These are phyloP conservation scores for Oreonectes daqikongensis DNA, from an alignment of 2,797 vertebrate genomes.

Conservation along the genomic window DNA sequence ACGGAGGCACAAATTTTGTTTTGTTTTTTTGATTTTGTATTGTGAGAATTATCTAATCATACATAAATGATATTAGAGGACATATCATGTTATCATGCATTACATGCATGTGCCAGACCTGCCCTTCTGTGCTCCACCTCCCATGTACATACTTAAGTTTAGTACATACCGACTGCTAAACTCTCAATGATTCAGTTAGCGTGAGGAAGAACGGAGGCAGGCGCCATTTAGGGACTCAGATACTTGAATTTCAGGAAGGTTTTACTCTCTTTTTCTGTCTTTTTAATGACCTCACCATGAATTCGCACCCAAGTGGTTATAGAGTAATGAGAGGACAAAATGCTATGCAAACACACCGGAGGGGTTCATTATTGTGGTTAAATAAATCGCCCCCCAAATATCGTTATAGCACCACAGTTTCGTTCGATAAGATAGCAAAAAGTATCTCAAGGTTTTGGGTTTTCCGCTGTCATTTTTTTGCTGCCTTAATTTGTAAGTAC, in stretches of 20 bases:
- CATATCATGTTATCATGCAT: slow-evolving; percentile 75
- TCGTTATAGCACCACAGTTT: not conserved
- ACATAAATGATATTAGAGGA: slow-evolving; percentile 69
- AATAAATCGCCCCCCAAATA: slow-evolving; percentile 27
- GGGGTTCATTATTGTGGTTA: slow-evolving; percentile 40
- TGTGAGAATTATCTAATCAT: slow-evolving; percentile 75
- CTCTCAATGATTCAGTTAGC: slow-evolving; percentile 48
- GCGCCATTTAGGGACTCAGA: slow-evolving; percentile 21
- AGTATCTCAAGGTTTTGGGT: slow-evolving; percentile 8
- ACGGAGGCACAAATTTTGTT: slow-evolving; percentile 67
- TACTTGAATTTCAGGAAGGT: slow-evolving; percentile 37
- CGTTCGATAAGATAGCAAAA: slow-evolving; percentile 7
- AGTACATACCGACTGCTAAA: slow-evolving; percentile 41
- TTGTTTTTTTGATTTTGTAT: slow-evolving; percentile 72
- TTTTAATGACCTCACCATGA: slow-evolving; percentile 23
- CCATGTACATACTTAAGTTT: slow-evolving; percentile 67
- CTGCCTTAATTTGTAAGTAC: too few species aligned
- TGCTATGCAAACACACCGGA: slow-evolving; percentile 48
- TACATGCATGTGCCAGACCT: slow-evolving; percentile 72
- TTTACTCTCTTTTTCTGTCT: slow-evolving; percentile 5
- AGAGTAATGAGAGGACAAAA: slow-evolving; percentile 36
- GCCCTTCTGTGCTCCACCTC: slow-evolving; percentile 60
- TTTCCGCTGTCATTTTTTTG: not conserved
- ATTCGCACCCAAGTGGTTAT: slow-evolving; percentile 18
- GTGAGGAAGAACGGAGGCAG: slow-evolving; percentile 26